Conservation (phyloP, 1,140 invertebrate genomes). For the Conus ventricosus region DNA sequence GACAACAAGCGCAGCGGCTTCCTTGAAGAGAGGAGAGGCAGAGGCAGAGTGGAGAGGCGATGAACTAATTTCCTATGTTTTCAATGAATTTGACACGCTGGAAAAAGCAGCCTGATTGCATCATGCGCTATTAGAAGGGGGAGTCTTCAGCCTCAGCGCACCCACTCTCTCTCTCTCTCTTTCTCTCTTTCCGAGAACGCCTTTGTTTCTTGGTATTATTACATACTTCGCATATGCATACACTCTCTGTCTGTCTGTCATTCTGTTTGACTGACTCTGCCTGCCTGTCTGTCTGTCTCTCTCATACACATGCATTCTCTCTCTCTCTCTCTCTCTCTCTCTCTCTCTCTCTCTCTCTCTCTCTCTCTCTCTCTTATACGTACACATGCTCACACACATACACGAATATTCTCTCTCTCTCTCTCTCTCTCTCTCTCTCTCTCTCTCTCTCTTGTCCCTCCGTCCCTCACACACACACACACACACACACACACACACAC, state of each 20-base stretch:
- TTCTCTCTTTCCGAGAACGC: too few relatives aligned
- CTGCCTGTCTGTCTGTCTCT: too few relatives aligned
- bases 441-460: too few relatives aligned
- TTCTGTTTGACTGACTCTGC: too few relatives aligned
- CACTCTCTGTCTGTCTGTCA: not conserved
- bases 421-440: too few relatives aligned
- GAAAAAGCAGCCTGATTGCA: conserved; percentile 21
- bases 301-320: not conserved
- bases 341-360: not conserved
- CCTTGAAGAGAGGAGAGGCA: not conserved
- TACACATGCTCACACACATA: not conserved
- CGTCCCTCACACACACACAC: not conserved
- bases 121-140: conserved; percentile 2
- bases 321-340: not conserved
- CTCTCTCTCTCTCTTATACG: not conserved
- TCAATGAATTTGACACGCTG: conserved; percentile 13
- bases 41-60: not conserved
- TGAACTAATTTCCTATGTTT: conserved; percentile 34
- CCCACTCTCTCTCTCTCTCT: not conserved
- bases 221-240: not conserved
- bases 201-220: not conserved
- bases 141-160: not conserved
- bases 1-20: not conserved
- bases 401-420: not conserved
- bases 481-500: too few relatives aligned